Evolutionary conservation across 2,888 invertebrate genomes (phyloP).

Genomic region (Rotaria macrura): DNA sequence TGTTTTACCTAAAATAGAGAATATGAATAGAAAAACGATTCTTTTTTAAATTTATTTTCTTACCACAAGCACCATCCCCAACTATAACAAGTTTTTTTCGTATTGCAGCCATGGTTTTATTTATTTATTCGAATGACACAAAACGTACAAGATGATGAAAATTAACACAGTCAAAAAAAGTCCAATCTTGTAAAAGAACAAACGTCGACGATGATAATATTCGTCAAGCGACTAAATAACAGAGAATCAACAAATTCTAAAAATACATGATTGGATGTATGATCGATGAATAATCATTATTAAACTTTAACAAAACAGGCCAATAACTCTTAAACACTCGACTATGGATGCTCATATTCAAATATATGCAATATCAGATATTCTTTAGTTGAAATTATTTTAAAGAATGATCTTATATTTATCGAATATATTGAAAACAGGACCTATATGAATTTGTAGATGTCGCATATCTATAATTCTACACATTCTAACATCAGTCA

Average conservation of each 20-base stretch:
- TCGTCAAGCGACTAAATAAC: background rate
- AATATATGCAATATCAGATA: too few relatives aligned
- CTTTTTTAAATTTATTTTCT: background rate
- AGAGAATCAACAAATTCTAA: background rate
- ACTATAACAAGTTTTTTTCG: conserved; percentile 94
- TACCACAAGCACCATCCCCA: conserved; percentile 94
- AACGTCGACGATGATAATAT: background rate
- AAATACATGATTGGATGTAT: background rate
- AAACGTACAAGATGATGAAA: too few relatives aligned
- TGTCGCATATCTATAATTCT: too few relatives aligned
- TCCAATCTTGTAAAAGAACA: conserved; percentile 6
- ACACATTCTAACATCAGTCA: too few relatives aligned
- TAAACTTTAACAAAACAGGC: background rate
- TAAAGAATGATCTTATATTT: too few relatives aligned
- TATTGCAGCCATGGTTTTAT: conserved; percentile 64
- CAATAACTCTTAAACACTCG: background rate
- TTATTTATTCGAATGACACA: too few relatives aligned
- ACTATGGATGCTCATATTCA: too few relatives aligned
- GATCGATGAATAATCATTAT: background rate
- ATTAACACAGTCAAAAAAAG: background rate
- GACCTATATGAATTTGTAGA: too few relatives aligned
- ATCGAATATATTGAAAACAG: too few relatives aligned
- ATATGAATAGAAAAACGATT: background rate
- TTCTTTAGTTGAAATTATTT: too few relatives aligned
- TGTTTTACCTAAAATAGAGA: conserved; percentile 59